Conservation (phyloP, 2,113 vertebrate genomes). For the Herpetotheres cachinnans region DNA sequence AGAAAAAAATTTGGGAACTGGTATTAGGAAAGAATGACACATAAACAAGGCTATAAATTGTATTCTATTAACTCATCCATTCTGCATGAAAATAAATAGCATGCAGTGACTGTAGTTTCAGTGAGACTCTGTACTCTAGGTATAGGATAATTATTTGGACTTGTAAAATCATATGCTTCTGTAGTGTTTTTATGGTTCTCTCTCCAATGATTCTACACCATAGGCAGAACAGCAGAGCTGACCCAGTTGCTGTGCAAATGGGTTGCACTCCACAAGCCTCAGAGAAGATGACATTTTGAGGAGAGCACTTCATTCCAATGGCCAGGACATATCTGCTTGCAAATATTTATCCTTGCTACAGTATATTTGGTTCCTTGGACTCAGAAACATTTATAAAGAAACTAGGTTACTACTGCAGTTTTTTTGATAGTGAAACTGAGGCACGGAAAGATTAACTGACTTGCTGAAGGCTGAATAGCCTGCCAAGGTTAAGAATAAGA, state of each 20-base stretch:
- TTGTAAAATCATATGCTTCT: background rate
- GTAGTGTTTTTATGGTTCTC: background rate
- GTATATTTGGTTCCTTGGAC: background rate
- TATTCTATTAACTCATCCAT: background rate
- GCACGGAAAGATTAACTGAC: background rate
- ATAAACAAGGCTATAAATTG: background rate
- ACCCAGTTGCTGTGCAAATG: background rate
- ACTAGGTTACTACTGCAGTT: background rate
- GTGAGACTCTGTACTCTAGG: background rate
- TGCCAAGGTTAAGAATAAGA: background rate
- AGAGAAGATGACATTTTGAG: background rate
- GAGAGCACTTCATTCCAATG: background rate
- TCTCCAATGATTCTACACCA: background rate
- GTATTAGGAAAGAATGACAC: background rate
- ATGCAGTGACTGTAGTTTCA: background rate
- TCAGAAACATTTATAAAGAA: background rate
- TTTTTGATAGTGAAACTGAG: background rate
- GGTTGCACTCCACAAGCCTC: background rate
- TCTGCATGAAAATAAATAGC: background rate
- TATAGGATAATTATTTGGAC: background rate
- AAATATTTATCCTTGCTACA: background rate
- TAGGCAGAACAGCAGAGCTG: background rate
- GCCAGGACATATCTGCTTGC: background rate
- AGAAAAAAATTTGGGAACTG: background rate
- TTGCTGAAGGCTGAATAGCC: background rate